Base-by-base conservation (phyloP, 2,888 invertebrate genomes). In the Lordiphosa fenestrarum region DNA sequence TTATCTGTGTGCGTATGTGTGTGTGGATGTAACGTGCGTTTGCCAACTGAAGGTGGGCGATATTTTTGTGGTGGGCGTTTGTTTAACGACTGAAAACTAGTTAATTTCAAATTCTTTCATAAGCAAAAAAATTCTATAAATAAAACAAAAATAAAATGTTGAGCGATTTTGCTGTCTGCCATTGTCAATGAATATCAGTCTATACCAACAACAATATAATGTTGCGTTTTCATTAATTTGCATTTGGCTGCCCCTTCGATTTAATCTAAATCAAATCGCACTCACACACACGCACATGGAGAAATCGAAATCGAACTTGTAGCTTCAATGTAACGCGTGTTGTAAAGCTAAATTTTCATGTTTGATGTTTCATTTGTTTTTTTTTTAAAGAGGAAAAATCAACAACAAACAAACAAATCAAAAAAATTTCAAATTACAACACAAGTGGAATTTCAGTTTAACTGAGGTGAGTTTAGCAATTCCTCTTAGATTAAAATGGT, bases 201-300 rank as follows among this genome's bases (percentile, higher is more conserved):
- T 59, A 46, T 42, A 63, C 44, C 49, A 76, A 53, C 37, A 57
- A 48, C 33, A 67, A 50, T 19, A 69, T 41, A 41, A 50, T 39
- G 40, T 39, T 60, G n/a, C 39, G 42, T 50, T 57, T 63, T 47
- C 70, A 69, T 66, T 69, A 56, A 81, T 76, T 76, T 73, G 77
- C 66, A 66, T 80, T 63, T 58, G 33, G 23, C 40, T 67, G 53
- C 52, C 53, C 59, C 47, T 55, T 63, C 40, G 47, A 67, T 56
- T 57, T 66, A 75, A 82, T 72, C 83, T 66, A 62, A 76, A 62
- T 54, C 62, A 44, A 55, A 75, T 39, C 54, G 39, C 49, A 63
- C 49, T 48, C 56, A 51, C 51, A 47, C 51, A 54, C 51, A 47
- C 47, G 51, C 25, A 44, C 33, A 13, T 39, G 48, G 39, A 42